Percentiles rank a stretch among this genome's conserved stretches.
phyloP scores from a whole-genome alignment of 1,140 invertebrate genomes.

The Trachymyrmex cornetzi region DNA sequence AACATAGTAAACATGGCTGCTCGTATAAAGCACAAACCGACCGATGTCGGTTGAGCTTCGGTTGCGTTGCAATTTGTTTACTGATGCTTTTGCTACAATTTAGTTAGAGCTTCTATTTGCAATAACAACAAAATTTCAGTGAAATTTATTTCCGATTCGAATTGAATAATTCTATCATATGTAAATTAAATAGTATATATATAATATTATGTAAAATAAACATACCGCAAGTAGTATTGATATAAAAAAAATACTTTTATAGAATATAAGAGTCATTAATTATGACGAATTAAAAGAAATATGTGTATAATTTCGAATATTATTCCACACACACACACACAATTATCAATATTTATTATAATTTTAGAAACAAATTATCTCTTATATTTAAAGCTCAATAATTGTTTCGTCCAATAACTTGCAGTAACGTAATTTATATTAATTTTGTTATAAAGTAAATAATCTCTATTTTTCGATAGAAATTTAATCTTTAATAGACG shows the following conservation, averaged over 20 bases:
- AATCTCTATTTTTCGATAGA: background rate
- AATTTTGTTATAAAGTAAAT: constrained; percentile 2
- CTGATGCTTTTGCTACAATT: constrained; percentile 30
- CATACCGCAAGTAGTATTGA: background rate
- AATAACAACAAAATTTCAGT: constrained; percentile 26
- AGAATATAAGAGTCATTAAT: background rate
- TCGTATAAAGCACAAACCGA: constrained; percentile 34
- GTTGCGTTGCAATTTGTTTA: constrained; percentile 41
- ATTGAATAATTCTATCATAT: background rate
- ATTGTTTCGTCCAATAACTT: background rate
- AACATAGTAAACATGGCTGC: constrained; percentile 31
- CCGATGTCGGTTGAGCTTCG: constrained; percentile 17
- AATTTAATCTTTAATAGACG: background rate
- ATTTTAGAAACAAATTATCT: background rate
- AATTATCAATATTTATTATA: constrained; percentile 7
- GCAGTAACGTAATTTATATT: background rate
- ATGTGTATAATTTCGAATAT: constrained; percentile 11
- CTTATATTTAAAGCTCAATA: background rate
- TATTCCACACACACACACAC: too few relatives aligned
- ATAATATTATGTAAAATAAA: background rate
- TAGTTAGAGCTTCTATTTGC: constrained; percentile 14
- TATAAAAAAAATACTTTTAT: background rate
- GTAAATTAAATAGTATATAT: background rate
- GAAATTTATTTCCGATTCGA: background rate
- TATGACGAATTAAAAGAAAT: background rate